Evolutionary conservation across 2,113 vertebrate species (phyloP), one percentile per base, ranked within the genome.

Genomic region (Chitala chitala): DNA sequence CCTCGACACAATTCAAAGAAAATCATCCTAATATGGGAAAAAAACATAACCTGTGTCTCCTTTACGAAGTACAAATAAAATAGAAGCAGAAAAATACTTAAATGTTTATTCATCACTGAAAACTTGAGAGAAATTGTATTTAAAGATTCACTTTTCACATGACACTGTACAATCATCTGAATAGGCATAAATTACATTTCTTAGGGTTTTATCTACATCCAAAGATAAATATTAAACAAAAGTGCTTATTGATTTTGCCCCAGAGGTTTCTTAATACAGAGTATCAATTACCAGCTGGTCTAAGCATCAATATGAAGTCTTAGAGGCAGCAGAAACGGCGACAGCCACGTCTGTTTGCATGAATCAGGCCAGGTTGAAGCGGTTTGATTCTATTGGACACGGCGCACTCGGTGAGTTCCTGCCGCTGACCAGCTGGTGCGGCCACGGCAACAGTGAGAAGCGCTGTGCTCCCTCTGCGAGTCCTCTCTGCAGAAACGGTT

Each of bases 91-190:
- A n/a, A n/a, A n/a, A n/a, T n/a, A 33, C 56, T 59, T 31, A 59
- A 36, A 36, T 63, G 17, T 36, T 36, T 63, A 36, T 63, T 20
- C 59, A 38, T 38, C 10, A 29, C 59, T 33, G 29, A 36, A 61
- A 26, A 31, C 58, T 8, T 63, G 13, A n/a, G n/a, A n/a, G n/a
- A n/a, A n/a, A n/a, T n/a, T n/a, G n/a, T n/a, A n/a, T n/a, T n/a
- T n/a, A n/a, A n/a, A n/a, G n/a, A n/a, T n/a, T n/a, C n/a, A n/a
- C n/a, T n/a, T n/a, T n/a, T n/a, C n/a, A n/a, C n/a, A 8, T 38
- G 36, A 36, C 33, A 63, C 31, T 38, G 59, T 63, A 63, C 59
- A 63, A 38, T n/a, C n/a, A n/a, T n/a, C n/a, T n/a, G n/a, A 38
- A 5, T 46, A 6, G 59, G 38, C 59, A 61, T 33, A 63, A 63